Evolutionary conservation across 2,113 vertebrate genomes (phyloP), one percentile per base, ranked within the genome.

Genomic region (Toxotes chatareus): DNA sequence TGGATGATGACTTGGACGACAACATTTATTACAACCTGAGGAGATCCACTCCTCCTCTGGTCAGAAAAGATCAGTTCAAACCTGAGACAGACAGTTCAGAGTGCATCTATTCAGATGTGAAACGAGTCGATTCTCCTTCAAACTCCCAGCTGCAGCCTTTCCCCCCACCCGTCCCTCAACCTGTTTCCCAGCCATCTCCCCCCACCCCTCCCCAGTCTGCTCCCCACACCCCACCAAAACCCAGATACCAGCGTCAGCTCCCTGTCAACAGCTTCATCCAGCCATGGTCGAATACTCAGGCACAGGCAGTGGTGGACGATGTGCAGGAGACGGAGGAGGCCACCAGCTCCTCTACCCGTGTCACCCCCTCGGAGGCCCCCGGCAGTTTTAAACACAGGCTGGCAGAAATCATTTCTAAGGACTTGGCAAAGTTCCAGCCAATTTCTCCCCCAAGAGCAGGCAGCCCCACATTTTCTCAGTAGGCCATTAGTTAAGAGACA

Each of bases 321-420:
- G 74, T 31, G 31, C 74, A 60, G 14, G 84, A 78, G 79, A 80
- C 55, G 36, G 88, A 91, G 66, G 83, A 82, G 31, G 72, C 62
- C 80, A 76, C 31, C 40, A 53, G 63, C 68, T 79, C 56, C 57
- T 23, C 88, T 59, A 27, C 49, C 42, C 38, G 8, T 12, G 19
- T 60, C n/a, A 17, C 55, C 68, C 76, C 80, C 79, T 40, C 69
- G 5, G 88, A 92, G 75, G 8, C 76, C 69, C 80, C 84, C 21
- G 83, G 83, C 61, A 91, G 84, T 85, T 96, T 95, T 85, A 95
- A 93, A 93, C 84, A 94, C 56, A 93, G 84, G 51, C 93, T 95
- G 66, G 94, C 94, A 82, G 86, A 90, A 79, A 88, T 94, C 21
- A 88, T 95, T 84, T 93, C 89, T 67, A 94, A 94, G 87, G 94